These are phyloP conservation scores for Pituophis catenifer DNA, from an alignment of 2,113 vertebrate genomes.

Conservation along the genomic window DNA sequence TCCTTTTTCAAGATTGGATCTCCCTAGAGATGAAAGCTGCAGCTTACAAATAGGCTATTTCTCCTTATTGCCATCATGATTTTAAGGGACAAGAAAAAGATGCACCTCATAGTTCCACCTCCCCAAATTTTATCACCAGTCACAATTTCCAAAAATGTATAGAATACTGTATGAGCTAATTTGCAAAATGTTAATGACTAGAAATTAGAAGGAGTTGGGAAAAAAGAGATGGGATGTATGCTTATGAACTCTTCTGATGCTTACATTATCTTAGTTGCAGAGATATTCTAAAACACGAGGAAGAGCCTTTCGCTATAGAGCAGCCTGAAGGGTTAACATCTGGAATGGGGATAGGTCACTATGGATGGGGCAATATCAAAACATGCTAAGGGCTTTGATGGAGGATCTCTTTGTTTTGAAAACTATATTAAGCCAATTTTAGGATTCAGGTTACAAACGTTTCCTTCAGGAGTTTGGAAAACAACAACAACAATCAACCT, in stretches of 20 bases:
- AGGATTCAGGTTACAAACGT: neutral
- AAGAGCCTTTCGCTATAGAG: neutral
- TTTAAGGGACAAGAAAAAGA: neutral
- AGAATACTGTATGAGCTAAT: neutral
- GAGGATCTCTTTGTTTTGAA: neutral
- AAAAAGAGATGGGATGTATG: too few species aligned
- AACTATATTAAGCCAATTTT: neutral
- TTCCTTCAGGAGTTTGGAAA: neutral
- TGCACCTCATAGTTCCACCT: neutral
- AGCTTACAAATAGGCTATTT: neutral
- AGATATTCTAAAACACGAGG: neutral
- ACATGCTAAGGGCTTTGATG: neutral
- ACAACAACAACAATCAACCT: neutral
- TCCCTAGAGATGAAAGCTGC: neutral
- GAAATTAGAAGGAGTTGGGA: neutral
- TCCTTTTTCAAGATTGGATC: neutral
- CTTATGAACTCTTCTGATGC: neutral
- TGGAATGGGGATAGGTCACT: neutral
- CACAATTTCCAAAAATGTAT: neutral
- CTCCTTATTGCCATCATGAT: neutral
- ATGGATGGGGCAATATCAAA: neutral
- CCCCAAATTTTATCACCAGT: neutral
- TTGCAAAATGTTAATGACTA: neutral
- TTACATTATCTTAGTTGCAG: neutral
- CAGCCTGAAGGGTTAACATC: neutral